These are phyloP conservation scores for Scarus forsteni DNA, from an alignment of 2,797 vertebrate genomes.

Conservation along the genomic window DNA sequence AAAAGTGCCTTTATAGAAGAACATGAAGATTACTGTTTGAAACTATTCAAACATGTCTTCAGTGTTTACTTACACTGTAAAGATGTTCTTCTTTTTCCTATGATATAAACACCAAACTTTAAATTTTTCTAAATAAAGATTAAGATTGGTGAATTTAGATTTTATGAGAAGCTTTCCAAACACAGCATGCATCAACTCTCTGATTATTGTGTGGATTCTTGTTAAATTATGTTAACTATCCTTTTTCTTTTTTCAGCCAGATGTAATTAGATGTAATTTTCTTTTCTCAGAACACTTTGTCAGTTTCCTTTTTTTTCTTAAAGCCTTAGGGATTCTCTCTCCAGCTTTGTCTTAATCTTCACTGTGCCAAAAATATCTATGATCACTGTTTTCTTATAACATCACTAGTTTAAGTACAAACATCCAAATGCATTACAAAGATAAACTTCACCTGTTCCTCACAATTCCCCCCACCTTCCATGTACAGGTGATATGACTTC, in stretches of 20 bases:
- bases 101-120: constrained; percentile 4
- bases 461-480: constrained; percentile 41
- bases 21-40: too few species aligned
- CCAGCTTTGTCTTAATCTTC: constrained; percentile 43
- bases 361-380: constrained; percentile 60
- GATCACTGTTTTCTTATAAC: constrained; percentile 17
- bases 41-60: constrained; percentile 11
- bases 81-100: background rate
- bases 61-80: constrained; percentile 31
- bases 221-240: too few species aligned
- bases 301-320: background rate
- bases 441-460: constrained; percentile 32
- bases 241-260: too few species aligned
- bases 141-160: too few species aligned
- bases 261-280: background rate
- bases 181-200: too few species aligned
- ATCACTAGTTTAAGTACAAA: constrained; percentile 14
- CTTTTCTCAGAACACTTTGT: background rate
- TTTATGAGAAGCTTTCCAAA: too few species aligned
- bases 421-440: constrained; percentile 34
- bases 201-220: too few species aligned
- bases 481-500: constrained; percentile 17
- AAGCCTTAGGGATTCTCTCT: constrained; percentile 37
- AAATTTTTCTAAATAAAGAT: too few species aligned
- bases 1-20: too few species aligned